phyloP scores from a whole-genome alignment of 2,797 vertebrate species.

The Hapalemur alaotrensis region DNA sequence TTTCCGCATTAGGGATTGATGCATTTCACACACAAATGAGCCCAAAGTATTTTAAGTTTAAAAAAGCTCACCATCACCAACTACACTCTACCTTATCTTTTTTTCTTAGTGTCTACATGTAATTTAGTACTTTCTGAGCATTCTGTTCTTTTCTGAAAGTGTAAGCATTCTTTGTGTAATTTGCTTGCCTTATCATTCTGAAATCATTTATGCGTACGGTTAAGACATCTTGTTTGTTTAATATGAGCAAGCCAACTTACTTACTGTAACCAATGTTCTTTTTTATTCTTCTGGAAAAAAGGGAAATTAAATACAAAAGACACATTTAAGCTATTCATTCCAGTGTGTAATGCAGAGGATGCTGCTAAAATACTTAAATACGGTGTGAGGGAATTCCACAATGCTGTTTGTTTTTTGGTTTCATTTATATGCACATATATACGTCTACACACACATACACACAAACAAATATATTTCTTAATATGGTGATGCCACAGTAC shows the following conservation, averaged over 20 bases:
- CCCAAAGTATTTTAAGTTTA: neutral
- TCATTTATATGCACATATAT: neutral
- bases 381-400: neutral
- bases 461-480: neutral
- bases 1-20: neutral
- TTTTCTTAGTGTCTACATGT: neutral
- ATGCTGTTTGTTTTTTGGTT: neutral
- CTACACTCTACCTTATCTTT: neutral
- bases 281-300: conserved; percentile 25
- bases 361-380: neutral
- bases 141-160: conserved; percentile 3
- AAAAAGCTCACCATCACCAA: neutral
- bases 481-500: neutral
- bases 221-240: conserved; percentile 51
- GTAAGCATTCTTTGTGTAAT: neutral
- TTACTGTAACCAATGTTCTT: conserved; percentile 48
- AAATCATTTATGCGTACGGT: neutral
- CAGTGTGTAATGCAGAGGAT: neutral
- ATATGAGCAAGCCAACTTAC: conserved; percentile 4
- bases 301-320: conserved; percentile 2
- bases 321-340: neutral
- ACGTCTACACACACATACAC: neutral
- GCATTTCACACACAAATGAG: neutral
- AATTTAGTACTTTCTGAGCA: neutral
- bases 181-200: conserved; percentile 54